Evolutionary conservation across 2,113 vertebrate genomes (phyloP), one percentile per base, ranked within the genome.

Genomic region (Orientallactaga bullata): DNA sequence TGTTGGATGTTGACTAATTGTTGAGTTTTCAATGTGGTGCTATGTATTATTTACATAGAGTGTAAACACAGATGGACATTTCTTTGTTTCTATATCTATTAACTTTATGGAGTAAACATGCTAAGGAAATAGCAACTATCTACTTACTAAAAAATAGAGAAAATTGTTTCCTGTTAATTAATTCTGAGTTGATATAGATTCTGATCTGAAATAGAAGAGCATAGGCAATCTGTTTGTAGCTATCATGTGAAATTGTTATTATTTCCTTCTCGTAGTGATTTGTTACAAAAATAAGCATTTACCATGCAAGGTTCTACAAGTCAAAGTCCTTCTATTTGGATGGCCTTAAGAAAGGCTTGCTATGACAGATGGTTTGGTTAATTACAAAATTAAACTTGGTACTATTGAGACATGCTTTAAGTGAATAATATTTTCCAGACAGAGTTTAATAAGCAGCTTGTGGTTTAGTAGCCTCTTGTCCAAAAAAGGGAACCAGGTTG

Each of bases 381-480:
- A 97, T 98, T 97, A 96, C 95, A 97, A 97, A 97, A 97, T 98
- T 98, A 97, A 96, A 95, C 96, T 97, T 96, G 95, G 95, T 97
- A 89, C 93, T 95, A 96, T 93, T 96, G 95, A 98, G 96, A 96
- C 94, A 94, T 97, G 85, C 97, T 96, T 98, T 98, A 93, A 97
- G 96, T 97, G 97, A 98, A 98, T 96, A 97, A 96, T 96, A 95
- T 97, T 97, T 98, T 97, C 98, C 98, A 97, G 97, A 97, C 97
- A 98, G 96, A 79, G 95, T 96, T 97, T 97, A 96, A 97, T 95
- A 97, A 97, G 94, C 82, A 95, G 87, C 93, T 95, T 98, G 97
- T 60, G 97, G 97, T 95, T 96, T 92, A 97, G 89, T 97, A 96
- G 96, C 77, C 95, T 97, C 96, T 96, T 96, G 90, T 92, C 84